These are phyloP conservation scores for Endotricha flammealis DNA, from an alignment of 2,888 invertebrate genomes.

Conservation along the genomic window DNA sequence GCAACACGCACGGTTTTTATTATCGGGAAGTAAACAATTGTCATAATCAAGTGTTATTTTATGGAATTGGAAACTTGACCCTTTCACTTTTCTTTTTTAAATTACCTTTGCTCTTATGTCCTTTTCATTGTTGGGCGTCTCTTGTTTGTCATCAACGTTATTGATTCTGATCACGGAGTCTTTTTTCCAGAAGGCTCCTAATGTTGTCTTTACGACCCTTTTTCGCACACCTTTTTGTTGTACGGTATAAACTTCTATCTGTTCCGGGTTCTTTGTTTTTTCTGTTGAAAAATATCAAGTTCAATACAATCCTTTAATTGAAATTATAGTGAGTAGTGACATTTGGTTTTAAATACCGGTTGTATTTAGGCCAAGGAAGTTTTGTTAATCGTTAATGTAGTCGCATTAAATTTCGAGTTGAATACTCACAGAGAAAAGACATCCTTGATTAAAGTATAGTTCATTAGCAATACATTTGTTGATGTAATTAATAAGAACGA, in stretches of 20 bases:
- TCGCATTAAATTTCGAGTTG: neutral
- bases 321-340: too few relatives aligned
- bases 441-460: conserved; percentile 24
- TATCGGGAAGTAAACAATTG: neutral
- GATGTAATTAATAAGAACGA: conserved; percentile 32
- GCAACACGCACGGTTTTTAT: neutral
- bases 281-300: too few relatives aligned
- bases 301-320: too few relatives aligned
- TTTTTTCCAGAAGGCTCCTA: conserved; percentile 83
- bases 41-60: neutral
- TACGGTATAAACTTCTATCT: conserved; percentile 83
- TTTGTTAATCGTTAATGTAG: neutral
- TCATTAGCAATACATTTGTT: conserved; percentile 33
- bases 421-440: neutral
- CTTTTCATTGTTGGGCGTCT: conserved; percentile 81
- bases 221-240: conserved; percentile 78
- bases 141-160: conserved; percentile 84
- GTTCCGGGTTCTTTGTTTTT: conserved; percentile 85
- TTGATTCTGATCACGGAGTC: conserved; percentile 84
- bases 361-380: conserved; percentile 1
- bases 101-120: conserved; percentile 83
- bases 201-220: conserved; percentile 79
- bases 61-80: conserved; percentile 57
- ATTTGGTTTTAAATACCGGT: neutral
- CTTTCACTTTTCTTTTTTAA: conserved; percentile 24